Base-by-base conservation (phyloP, 92 coral and sea anemone species). In the Zoanthus sansibaricus region DNA sequence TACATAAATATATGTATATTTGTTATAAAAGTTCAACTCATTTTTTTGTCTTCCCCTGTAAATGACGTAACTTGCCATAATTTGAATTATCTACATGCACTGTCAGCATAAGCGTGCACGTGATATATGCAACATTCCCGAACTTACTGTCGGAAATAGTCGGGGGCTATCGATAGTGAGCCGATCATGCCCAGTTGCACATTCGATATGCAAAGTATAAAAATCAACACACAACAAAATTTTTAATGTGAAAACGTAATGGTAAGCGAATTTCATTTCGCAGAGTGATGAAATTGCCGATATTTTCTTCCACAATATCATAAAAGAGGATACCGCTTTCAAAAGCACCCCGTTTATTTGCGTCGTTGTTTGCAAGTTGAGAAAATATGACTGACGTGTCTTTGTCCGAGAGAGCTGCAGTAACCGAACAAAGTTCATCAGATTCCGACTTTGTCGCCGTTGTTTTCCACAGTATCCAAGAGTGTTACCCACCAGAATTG, bases 371-470 rank as follows among this genome's bases (percentile, higher is more conserved):
- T 14, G 18, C 25, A 46, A 68, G n/a, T 30, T 69, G 15, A 9
- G 13, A 17, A 66, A 52, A 72, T 31, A 73, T 83, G 78, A 7
- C 49, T 18, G 87, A 71, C 69, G 20, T 20, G 48, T 18, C 49
- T 71, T 62, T 51, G 11, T 69, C 21, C 77, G 86, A 69, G 71
- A 68, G 64, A 7, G 71, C 31, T 20, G 30, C 54, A 14, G 7
- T 70, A 15, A 20, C 62, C 61, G 87, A 71, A 32, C n/a, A 37
- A 33, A 71, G 5, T 48, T 58, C 56, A 54, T 80, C 93, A 7
- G 99, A 97, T 82, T 93, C 98, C 33, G 98, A 93, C 61, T 97
- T 97, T 71, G 95, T 96, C 62, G 98, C 97, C 21, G 99, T 97
- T 86, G 94, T 97, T 74, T 97, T 97, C 51, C 96, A 93, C 94